Evolutionary conservation across 1,140 invertebrate genomes (phyloP).

Genomic region (Drosophila ercepeae): DNA sequence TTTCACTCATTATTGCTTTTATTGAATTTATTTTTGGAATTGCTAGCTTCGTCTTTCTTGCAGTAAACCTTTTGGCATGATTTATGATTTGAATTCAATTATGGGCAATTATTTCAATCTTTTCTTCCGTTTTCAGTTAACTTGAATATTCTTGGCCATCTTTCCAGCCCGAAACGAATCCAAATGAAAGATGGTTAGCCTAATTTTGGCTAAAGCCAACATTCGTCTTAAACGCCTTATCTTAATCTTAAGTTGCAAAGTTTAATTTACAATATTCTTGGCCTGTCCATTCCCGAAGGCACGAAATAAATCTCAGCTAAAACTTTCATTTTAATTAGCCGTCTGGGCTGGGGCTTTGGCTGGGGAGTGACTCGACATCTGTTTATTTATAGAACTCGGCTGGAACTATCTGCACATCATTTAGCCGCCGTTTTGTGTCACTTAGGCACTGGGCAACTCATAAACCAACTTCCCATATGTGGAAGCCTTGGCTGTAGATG

Average conservation of each 20-base stretch:
- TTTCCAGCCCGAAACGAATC: not conserved
- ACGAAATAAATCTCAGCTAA: constrained; percentile 39
- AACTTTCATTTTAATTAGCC: constrained; percentile 75
- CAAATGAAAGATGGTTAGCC: not conserved
- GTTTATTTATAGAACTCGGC: constrained; percentile 73
- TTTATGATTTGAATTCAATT: not conserved
- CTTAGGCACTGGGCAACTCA: constrained; percentile 65
- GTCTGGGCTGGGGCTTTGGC: constrained; percentile 54
- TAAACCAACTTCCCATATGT: constrained; percentile 64
- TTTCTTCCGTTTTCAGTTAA: not conserved
- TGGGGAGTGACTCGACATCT: constrained; percentile 54
- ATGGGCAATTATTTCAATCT: not conserved
- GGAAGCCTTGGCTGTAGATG: constrained; percentile 12
- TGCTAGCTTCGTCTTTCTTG: not conserved
- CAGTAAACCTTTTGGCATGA: not conserved
- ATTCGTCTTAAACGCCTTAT: constrained; percentile 9
- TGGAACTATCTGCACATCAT: constrained; percentile 72
- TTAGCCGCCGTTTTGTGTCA: constrained; percentile 77
- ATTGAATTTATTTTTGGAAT: not conserved
- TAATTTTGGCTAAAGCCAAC: not conserved
- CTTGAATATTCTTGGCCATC: too few species aligned
- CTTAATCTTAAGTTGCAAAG: constrained; percentile 15
- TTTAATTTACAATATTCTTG: constrained; percentile 31
- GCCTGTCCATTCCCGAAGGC: constrained; percentile 24
- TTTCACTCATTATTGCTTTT: not conserved